Base-by-base conservation (phyloP, 2,113 vertebrate genomes). In the Oreochromis niloticus region DNA sequence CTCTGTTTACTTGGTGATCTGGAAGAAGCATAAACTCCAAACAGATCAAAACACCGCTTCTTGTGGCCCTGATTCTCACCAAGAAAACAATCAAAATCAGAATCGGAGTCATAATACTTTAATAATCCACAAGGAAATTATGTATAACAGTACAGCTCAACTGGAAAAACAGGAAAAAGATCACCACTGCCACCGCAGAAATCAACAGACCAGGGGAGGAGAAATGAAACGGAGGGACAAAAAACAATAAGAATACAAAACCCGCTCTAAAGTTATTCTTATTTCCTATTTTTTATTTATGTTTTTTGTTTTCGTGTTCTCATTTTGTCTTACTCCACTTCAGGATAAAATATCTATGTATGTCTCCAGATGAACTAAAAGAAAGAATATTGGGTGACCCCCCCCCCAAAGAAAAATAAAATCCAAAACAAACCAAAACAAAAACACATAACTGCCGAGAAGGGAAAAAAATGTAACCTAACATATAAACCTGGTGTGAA, bases 341-440 rank as follows among this genome's bases (percentile, higher is more conserved):
- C 16, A 34, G 9, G 9, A 61, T 61, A 61, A 61, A 61, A 34
- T 61, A 61, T 61, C 27, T 61, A 61, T 61, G 57, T 0, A 32
- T 61, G 27, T 4, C 57, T 59, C 30, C 57, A 32, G 57, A 59
- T 59, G 3, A 17, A 59, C 27, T 59, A 59, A 32, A 59, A 59
- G 36, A 36, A 36, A 8, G 56, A 32, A 30, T 59, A 59, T 59
- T 56, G 22, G 22, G 22, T 13, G 10, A 55, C 9, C 1, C 4
- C 50, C 46, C 13, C 46, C 46, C 46, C 46, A 1, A 46, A 46
- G 16, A n/a, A 48, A 48, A 7, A 0, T 6, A 7, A 7, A 24
- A 54, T 6, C 19, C 6, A 59, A 1, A 59, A 16, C 56, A 59
- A 57, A 59, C 0, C 24, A 57, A 57, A 57, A 0, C 55, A 57